Base-by-base conservation (phyloP, 2,888 invertebrate species). In the Euplagia quadripunctaria region DNA sequence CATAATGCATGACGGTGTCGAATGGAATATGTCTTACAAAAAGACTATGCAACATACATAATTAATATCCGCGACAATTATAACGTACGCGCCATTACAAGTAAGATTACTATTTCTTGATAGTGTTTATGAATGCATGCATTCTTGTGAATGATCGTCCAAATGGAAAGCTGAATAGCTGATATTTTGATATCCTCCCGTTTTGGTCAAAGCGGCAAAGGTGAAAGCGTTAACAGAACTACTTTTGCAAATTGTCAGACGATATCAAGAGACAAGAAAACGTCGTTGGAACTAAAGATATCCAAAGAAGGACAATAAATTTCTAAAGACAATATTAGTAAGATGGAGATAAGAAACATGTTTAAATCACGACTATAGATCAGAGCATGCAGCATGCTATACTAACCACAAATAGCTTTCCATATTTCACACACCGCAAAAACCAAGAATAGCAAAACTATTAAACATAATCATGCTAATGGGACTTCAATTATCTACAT, bases 381-480 rank as follows among this genome's bases (percentile, higher is more conserved):
- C 67, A 46, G 41, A 17, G 63, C 4, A 63, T 16, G 12, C 61
- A 43, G 20, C 63, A 72, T 67, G 61, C 58, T 42, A 41, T 51
- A 67, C 61, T 11, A 42, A 51, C 46, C 58, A 41, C 69, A 46
- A 46, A 72, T 52, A 68, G 17, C 64, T 52, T 64, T 43, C 68
- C 20, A 67, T 63, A 31, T 66, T 65, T 66, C 77, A 79, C 77
- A 75, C 70, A 76, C 72, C 69, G 77, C 64, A 80, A 80, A 75
- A 77, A 75, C 71, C 63, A 74, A 78, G 42, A 66, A 74, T 71
- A 73, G 68, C 65, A 72, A 20, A 75, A 79, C 72, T 70, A 74
- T 72, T 69, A 68, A 73, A 77, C 72, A 65, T 71, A 82, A 79
- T 79, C 83, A 82, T 77, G 74, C 72, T 75, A 74, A 76, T 76